Base-by-base conservation (phyloP, 2,888 invertebrate species). In the Torymus tubicola region DNA sequence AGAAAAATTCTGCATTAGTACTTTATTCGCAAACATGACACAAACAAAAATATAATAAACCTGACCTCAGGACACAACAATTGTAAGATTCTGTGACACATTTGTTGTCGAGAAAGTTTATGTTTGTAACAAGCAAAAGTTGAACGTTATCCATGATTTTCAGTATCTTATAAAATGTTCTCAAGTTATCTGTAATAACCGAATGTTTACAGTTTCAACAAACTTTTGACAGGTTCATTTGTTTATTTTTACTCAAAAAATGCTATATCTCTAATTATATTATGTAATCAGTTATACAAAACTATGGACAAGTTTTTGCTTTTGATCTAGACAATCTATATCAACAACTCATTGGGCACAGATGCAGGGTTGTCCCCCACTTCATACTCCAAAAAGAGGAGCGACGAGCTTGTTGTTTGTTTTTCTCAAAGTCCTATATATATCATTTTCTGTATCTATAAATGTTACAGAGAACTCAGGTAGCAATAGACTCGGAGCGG, bases 31-130 rank as follows among this genome's bases (percentile, higher is more conserved):
- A 81, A 81, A 80, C 67, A 75, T 83, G 82, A 79, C 76, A 83
- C 81, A 83, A 81, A 78, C 69, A 78, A 79, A 81, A 78, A 68
- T 65, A 16, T 77, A 75, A 74, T 74, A 79, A 83, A 81, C 82
- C 82, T 81, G 81, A 83, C 82, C 82, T 83, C 82, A 24, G 61
- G 69, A 18, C 13, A 79, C 67, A 73, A 78, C 73, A 79, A 81
- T 61, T 67, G 68, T 69, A 55, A 83, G 42, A 61, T 52, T 72
- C 70, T 73, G 70, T 77, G 65, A 77, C 77, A 79, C 77, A 77
- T 76, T 78, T 74, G 78, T 24, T 69, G 82, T 77, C 53, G 78
- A 78, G 12, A 79, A 81, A 81, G 76, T 79, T 73, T 83, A 70
- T 83, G 79, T 73, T 77, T 79, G 57, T 67, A 61, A 79, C 50